Percentiles rank a stretch among this genome's conserved stretches.
Conservation (phyloP, 2,797 vertebrate species). For the Perodicticus potto region DNA sequence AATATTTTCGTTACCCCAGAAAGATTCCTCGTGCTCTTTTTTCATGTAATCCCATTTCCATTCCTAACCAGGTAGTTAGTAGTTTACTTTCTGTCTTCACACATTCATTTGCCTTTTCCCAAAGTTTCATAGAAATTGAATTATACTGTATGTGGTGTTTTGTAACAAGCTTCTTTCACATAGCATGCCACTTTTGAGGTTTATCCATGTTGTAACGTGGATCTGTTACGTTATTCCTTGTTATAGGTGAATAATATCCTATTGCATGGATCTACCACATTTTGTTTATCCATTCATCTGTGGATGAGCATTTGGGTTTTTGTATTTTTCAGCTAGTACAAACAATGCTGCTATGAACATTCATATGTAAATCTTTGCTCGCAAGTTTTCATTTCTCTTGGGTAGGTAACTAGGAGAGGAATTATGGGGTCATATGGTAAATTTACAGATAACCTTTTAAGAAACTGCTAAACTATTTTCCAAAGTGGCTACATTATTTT, state of each 20-base stretch:
- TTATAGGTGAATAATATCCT: neutral
- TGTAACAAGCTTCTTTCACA: neutral
- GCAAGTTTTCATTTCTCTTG: neutral
- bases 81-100: neutral
- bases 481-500: conserved; percentile 1
- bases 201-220: neutral
- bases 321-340: neutral
- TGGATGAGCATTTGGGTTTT: neutral
- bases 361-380: neutral
- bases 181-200: neutral
- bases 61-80: neutral
- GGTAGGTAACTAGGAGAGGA: neutral
- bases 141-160: neutral
- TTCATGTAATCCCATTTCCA: neutral
- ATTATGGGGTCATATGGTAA: neutral
- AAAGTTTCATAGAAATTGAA: neutral
- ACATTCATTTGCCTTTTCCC: neutral
- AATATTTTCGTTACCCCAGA: neutral
- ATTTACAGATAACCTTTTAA: conserved; percentile 35
- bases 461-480: neutral
- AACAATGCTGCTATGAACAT: conserved; percentile 24
- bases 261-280: neutral
- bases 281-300: conserved; percentile 3
- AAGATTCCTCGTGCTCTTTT: neutral
- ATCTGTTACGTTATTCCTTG: neutral